These are phyloP conservation scores for Lepilemur septentrionalis DNA, from an alignment of 2,797 vertebrate species.

Conservation along the genomic window DNA sequence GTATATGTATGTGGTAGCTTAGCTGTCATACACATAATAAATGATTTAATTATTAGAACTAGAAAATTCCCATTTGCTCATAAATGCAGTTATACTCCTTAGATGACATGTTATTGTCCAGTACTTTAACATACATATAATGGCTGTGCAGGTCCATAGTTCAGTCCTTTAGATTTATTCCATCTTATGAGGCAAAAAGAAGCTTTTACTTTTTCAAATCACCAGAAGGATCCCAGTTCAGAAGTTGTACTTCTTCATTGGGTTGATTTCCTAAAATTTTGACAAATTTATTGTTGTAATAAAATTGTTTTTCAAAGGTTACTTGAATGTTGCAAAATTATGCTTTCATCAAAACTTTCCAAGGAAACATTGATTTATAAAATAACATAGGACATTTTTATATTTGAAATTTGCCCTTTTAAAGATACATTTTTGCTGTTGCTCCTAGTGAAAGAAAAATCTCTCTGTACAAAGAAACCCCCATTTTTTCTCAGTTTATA, in stretches of 20 bases:
- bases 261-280: slow-evolving; percentile 35
- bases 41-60: slow-evolving; percentile 20
- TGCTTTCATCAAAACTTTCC: slow-evolving; percentile 58
- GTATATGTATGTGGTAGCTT: not conserved
- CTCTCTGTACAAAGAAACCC: slow-evolving; percentile 29
- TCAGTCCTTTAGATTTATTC: slow-evolving; percentile 31
- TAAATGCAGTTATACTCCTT: not conserved
- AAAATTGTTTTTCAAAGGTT: slow-evolving; percentile 57
- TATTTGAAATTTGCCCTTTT: slow-evolving; percentile 56
- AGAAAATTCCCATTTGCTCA: slow-evolving; percentile 8
- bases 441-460: slow-evolving; percentile 47
- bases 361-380: slow-evolving; percentile 46
- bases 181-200: slow-evolving; percentile 22
- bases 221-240: not conserved
- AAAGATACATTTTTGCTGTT: slow-evolving; percentile 41
- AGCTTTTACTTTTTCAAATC: not conserved
- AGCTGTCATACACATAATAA: not conserved
- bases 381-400: slow-evolving; percentile 56
- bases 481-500: slow-evolving; percentile 39
- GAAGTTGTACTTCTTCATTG: slow-evolving; percentile 31
- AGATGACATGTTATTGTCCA: not conserved
- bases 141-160: not conserved
- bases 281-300: slow-evolving; percentile 33
- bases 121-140: not conserved
- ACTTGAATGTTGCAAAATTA: slow-evolving; percentile 64